A percentile compares a stretch with the other conserved stretches of the same genome.
phyloP scores from a whole-genome alignment of 2,888 invertebrate species.

The Tuta absoluta region DNA sequence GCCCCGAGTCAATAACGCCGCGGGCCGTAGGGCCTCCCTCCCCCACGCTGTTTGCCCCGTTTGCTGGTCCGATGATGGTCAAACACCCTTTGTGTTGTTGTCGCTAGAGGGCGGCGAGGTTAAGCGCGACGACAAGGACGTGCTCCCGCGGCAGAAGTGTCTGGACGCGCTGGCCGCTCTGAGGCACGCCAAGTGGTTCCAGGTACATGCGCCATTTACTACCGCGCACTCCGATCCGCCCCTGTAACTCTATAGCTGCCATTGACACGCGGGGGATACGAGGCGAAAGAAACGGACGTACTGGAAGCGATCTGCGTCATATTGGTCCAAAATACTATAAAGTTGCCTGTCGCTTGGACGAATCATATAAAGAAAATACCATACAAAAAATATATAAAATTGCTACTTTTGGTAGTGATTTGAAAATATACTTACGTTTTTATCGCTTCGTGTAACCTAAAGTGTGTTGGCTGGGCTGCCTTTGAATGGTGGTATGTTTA shows the following conservation, averaged over 20 bases:
- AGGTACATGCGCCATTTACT: constrained; percentile 86
- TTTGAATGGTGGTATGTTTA: background rate
- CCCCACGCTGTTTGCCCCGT: constrained; percentile 73
- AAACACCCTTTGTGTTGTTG: constrained; percentile 87
- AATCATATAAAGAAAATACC: too few relatives aligned
- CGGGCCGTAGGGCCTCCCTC: constrained; percentile 15
- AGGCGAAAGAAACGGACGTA: background rate
- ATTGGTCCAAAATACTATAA: background rate
- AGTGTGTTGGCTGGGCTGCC: constrained; percentile 6
- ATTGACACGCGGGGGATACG: background rate
- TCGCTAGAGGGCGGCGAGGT: constrained; percentile 83
- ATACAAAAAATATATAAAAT: too few relatives aligned
- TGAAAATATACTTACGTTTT: background rate
- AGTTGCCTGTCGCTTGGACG: too few relatives aligned
- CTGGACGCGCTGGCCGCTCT: constrained; percentile 99
- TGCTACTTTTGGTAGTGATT: too few relatives aligned
- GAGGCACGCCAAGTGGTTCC: constrained; percentile 99
- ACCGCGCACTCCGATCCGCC: constrained; percentile 63
- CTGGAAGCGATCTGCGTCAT: background rate
- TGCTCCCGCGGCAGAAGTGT: constrained; percentile 99
- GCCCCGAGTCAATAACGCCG: constrained; percentile 33
- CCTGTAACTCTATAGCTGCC: constrained; percentile 18
- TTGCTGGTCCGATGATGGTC: constrained; percentile 83
- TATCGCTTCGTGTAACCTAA: constrained; percentile 1
- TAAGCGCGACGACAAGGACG: constrained; percentile 92